Evolutionary conservation across 2,797 vertebrate genomes (phyloP).

Genomic region (Amazona finschi): DNA sequence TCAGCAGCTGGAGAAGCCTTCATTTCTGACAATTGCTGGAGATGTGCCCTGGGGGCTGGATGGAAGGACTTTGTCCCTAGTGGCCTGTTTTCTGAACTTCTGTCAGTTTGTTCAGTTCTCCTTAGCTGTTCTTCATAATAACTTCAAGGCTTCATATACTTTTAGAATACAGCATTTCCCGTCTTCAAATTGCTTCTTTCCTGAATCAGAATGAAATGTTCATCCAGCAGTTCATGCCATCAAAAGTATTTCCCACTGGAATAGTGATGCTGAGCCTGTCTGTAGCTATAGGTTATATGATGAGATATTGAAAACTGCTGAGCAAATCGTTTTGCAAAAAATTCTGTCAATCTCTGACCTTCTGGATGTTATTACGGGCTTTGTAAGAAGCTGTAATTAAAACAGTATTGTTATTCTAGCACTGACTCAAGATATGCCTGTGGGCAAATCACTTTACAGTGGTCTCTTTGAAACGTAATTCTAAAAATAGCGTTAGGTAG

Average conservation of each 20-base stretch:
- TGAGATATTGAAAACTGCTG: slow-evolving; percentile 4
- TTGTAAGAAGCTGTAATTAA: neutral
- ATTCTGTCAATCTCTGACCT: slow-evolving; percentile 17
- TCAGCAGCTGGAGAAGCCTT: slow-evolving; percentile 12
- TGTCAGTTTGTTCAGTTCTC: slow-evolving; percentile 22
- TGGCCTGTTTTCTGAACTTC: slow-evolving; percentile 41
- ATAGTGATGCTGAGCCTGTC: slow-evolving; percentile 9
- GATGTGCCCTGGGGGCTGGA: neutral
- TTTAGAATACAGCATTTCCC: slow-evolving; percentile 51
- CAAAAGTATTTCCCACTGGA: slow-evolving; percentile 47
- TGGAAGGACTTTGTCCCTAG: slow-evolving; percentile 22
- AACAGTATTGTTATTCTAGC: neutral
- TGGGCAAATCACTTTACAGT: neutral
- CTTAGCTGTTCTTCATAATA: slow-evolving; percentile 33
- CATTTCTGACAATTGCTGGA: slow-evolving; percentile 29
- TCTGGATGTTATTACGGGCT: neutral
- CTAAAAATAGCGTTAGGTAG: neutral
- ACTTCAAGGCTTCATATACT: slow-evolving; percentile 44
- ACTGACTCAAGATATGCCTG: neutral
- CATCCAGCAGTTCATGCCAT: slow-evolving; percentile 40
- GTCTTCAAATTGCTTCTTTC: slow-evolving; percentile 54
- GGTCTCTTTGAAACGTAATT: neutral
- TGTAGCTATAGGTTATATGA: slow-evolving; percentile 13
- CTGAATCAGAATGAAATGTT: slow-evolving; percentile 58
- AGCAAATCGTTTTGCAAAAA: slow-evolving; percentile 42